A percentile compares a stretch with the other conserved stretches of the same genome.
Conservation (phyloP, 2,888 invertebrate species). For the Lamellibrachia columna region DNA sequence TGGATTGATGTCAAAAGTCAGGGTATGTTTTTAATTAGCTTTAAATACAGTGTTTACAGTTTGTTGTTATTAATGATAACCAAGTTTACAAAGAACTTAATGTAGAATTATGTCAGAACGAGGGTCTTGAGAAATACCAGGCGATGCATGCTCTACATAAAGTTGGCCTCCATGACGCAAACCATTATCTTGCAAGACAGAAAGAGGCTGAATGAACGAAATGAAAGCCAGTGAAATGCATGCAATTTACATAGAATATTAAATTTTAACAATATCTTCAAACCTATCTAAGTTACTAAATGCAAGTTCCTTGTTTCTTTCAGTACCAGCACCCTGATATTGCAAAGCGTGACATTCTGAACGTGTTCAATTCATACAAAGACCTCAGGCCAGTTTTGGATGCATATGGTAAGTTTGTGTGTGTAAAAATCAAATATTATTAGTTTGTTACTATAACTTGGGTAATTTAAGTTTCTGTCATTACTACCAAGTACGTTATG, state of each 20-base stretch:
- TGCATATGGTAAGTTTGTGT: constrained; percentile 74
- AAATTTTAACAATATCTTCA: neutral
- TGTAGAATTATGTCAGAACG: too few relatives aligned
- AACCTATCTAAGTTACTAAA: neutral
- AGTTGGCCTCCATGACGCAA: too few relatives aligned
- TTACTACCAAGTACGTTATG: too few relatives aligned
- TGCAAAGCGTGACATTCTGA: constrained; percentile 76
- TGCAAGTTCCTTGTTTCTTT: neutral
- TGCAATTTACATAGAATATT: neutral
- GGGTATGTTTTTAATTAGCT: too few relatives aligned
- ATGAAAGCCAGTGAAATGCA: neutral
- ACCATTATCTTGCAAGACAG: neutral
- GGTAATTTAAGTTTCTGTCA: too few relatives aligned
- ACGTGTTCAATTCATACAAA: constrained; percentile 74
- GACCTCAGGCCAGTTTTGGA: constrained; percentile 76
- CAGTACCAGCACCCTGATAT: constrained; percentile 69
- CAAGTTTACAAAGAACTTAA: too few relatives aligned
- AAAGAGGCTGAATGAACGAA: neutral
- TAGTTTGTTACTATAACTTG: neutral
- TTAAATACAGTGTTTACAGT: too few relatives aligned
- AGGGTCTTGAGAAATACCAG: too few relatives aligned
- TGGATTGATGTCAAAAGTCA: too few relatives aligned
- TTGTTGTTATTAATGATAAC: too few relatives aligned
- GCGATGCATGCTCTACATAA: too few relatives aligned
- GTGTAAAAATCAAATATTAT: neutral